Evolutionary conservation across 2,888 invertebrate genomes (phyloP), one percentile per base, ranked within the genome.

Genomic region (Polylopha cassiicola): DNA sequence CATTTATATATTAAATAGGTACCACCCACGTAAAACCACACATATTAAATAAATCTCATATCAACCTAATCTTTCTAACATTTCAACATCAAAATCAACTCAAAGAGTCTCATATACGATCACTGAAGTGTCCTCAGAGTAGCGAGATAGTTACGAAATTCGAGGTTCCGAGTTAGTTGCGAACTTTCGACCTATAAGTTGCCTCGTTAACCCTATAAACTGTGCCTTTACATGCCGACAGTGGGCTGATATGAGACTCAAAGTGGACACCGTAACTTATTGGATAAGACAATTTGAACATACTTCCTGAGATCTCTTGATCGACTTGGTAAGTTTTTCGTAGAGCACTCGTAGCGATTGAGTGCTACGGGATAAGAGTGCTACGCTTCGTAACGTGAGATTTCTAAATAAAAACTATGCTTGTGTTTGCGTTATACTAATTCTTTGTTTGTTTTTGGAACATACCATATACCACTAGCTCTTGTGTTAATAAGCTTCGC

Each of bases 181-280:
- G 50, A 51, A 58, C 52, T 60, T 66, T 60, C 52, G 54, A 61
- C 62, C 61, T 60, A 55, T 59, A 69, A 67, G 59, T 69, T 67
- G 63, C 55, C 62, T 64, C 64, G 62, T 69, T 69, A 68, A 66
- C 65, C 62, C 60, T 48, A 47, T 51, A 50, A 53, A 51, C 43
- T 44, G 50, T 47, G 50, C 44, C 46, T 51, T 58, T 23, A 14
- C 43, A 46, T 52, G 53, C 47, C 47, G 27, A 39, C 37, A 41
- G 38, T 44, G 46, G 30, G 23, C 37, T 43, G 48, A 51, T 53
- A 46, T 48, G 39, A 43, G 46, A 44, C 33, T 34, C 34, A 14
- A 36, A 36, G 41, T 41, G 41, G 41, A 30, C 30, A n/a, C n/a
- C 22, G 37, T 38, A 39, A 46, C 33, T 43, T 29, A 36, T 30